Evolutionary conservation across 2,888 invertebrate genomes (phyloP).

Genomic region (Cryptophagus acutangulus): DNA sequence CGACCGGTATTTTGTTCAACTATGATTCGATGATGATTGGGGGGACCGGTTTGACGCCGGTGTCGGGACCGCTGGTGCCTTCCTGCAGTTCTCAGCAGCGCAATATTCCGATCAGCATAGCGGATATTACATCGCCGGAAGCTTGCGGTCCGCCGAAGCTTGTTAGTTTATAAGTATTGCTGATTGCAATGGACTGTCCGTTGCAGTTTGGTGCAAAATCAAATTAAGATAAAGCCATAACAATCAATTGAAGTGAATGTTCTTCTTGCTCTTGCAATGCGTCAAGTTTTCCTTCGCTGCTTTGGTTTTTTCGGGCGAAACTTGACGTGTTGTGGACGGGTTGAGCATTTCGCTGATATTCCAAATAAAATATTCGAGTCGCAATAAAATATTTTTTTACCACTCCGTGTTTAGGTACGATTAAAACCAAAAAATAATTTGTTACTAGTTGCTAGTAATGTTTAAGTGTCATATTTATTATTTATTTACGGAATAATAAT

Average conservation of each 20-base stretch:
- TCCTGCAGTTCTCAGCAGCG: constrained; percentile 74
- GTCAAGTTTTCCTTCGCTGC: too few relatives aligned
- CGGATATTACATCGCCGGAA: constrained; percentile 65
- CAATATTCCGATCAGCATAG: constrained; percentile 54
- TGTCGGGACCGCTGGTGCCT: constrained; percentile 65
- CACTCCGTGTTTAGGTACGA: constrained; percentile 34
- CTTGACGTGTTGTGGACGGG: too few relatives aligned
- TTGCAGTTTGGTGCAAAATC: too few relatives aligned
- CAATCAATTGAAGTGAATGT: too few relatives aligned
- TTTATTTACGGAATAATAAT: constrained; percentile 26
- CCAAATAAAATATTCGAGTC: too few relatives aligned
- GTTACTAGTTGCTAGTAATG: constrained; percentile 29
- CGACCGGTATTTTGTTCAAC: constrained; percentile 81
- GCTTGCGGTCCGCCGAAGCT: constrained; percentile 69
- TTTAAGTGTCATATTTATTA: constrained; percentile 33
- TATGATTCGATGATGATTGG: constrained; percentile 92
- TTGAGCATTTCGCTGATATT: too few relatives aligned
- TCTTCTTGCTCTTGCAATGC: too few relatives aligned
- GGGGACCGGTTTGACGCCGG: constrained; percentile 87
- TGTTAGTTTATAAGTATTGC: constrained; percentile 69
- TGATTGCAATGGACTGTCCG: not conserved
- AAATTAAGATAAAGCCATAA: too few relatives aligned
- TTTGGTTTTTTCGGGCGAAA: too few relatives aligned
- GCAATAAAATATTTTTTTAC: not conserved
- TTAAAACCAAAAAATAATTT: constrained; percentile 36